Base-by-base conservation (phyloP, 2,888 invertebrate genomes). In the Ormia ochracea region DNA sequence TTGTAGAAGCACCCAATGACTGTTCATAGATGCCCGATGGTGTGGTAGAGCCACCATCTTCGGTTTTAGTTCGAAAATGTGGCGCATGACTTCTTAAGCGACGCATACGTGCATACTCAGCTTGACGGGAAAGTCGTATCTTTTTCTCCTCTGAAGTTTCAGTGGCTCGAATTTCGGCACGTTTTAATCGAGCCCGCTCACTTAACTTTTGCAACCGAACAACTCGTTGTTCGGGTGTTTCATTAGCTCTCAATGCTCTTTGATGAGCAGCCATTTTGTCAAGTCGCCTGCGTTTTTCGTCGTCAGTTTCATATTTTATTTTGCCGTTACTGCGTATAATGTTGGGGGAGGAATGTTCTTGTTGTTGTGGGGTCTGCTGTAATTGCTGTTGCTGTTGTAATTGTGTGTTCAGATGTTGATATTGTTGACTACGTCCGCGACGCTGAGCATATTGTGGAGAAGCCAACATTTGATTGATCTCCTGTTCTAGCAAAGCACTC, bases 261-360 rank as follows among this genome's bases (percentile, higher is more conserved):
- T 89, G 89, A 82, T 89, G 87, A 26, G 88, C 89, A 1, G 90
- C 90, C 87, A 89, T 89, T 82, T 88, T 90, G 41, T 89, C 86
- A 26, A 90, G 83, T 10, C 90, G 86, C 14, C 87, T 76, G 9
- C 87, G 87, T 75, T 90, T 89, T 79, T 90, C 89, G 4, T 89
- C 87, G 61, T 89, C 89, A 17, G 87, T 87, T 84, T 90, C 90
- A 70, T 89, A 88, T 81, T 90, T 90, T 82, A 88, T 86, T 82
- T 86, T 85, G 78, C 85, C 85, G 77, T 87, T 87, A 78, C 86
- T 86, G 63, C 79, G 81, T 72, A 78, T 78, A 26, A 77, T 63
- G 56, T 74, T 83, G 19, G 81, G 83, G 72, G 87, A 86, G 86
- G 87, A 87, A 86, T 87, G 85, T 85, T 74, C 59, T 80, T 85